These are phyloP conservation scores for Piliocolobus tephrosceles DNA, from an alignment of 2,113 vertebrate genomes.

Conservation along the genomic window DNA sequence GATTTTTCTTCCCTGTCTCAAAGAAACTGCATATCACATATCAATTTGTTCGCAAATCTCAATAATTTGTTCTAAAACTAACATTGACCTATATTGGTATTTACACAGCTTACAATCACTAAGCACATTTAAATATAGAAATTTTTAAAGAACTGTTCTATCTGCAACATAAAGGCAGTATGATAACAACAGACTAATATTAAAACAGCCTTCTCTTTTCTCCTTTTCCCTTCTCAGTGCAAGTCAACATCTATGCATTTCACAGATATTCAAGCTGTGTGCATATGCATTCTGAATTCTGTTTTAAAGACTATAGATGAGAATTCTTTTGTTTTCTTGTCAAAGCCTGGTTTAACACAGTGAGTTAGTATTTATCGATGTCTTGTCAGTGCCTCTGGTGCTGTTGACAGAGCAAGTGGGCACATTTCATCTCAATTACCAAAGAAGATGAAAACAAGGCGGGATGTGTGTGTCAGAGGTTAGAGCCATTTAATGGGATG, in stretches of 20 bases:
- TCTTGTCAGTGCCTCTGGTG: conserved; percentile 54
- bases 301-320: background rate
- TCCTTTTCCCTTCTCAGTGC: background rate
- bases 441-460: conserved; percentile 77
- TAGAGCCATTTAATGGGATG: conserved; percentile 81
- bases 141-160: background rate
- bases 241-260: background rate
- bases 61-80: conserved; percentile 44
- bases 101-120: background rate
- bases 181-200: background rate
- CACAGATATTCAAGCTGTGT: background rate
- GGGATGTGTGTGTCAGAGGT: conserved; percentile 76
- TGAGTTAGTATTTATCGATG: conserved; percentile 10
- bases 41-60: conserved; percentile 21
- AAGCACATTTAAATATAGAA: conserved; percentile 11
- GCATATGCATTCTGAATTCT: background rate
- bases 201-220: background rate
- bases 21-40: background rate
- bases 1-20: conserved; percentile 23
- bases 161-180: background rate
- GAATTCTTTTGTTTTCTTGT: conserved; percentile 32
- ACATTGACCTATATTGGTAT: conserved; percentile 24
- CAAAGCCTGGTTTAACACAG: background rate
- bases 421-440: conserved; percentile 81
- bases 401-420: conserved; percentile 60